These are phyloP conservation scores for Corythoichthys intestinalis DNA, from an alignment of 2,113 vertebrate species.

Conservation along the genomic window DNA sequence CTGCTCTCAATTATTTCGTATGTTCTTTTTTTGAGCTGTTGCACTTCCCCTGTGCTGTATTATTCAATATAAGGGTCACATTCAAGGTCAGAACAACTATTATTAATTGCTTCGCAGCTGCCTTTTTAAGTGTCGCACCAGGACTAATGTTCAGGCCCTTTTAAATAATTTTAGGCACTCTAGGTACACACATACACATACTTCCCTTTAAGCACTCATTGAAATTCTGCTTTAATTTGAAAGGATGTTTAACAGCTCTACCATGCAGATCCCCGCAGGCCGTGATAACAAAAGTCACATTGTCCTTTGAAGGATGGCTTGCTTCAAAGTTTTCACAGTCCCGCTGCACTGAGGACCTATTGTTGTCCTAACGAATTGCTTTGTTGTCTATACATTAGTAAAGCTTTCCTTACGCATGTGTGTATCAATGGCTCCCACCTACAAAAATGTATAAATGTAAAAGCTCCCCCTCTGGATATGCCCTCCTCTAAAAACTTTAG, in stretches of 20 bases:
- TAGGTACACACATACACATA: slow-evolving; percentile 26
- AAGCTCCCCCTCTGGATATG: not conserved
- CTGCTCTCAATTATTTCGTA: not conserved
- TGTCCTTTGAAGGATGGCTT: slow-evolving; percentile 52
- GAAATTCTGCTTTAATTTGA: slow-evolving; percentile 52
- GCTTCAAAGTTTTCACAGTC: slow-evolving; percentile 14
- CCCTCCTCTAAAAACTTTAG: not conserved
- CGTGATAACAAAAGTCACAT: slow-evolving; percentile 52
- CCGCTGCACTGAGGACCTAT: not conserved
- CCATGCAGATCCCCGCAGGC: slow-evolving; percentile 45
- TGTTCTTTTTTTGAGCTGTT: slow-evolving; percentile 11
- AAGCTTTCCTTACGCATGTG: not conserved
- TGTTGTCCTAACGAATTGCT: not conserved
- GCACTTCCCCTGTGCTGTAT: slow-evolving; percentile 14
- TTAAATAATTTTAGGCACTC: slow-evolving; percentile 46
- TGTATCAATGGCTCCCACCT: not conserved
- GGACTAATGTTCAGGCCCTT: slow-evolving; percentile 29
- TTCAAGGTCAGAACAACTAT: slow-evolving; percentile 39
- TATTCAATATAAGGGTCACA: slow-evolving; percentile 52
- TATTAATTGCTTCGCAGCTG: slow-evolving; percentile 38
- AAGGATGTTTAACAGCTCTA: slow-evolving; percentile 54
- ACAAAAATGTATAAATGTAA: not conserved
- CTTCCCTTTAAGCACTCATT: slow-evolving; percentile 53
- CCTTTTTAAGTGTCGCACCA: slow-evolving; percentile 23
- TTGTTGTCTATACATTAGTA: not conserved